Conservation (phyloP, 2,113 vertebrate genomes). For the Romanogobio albipinnatus region DNA sequence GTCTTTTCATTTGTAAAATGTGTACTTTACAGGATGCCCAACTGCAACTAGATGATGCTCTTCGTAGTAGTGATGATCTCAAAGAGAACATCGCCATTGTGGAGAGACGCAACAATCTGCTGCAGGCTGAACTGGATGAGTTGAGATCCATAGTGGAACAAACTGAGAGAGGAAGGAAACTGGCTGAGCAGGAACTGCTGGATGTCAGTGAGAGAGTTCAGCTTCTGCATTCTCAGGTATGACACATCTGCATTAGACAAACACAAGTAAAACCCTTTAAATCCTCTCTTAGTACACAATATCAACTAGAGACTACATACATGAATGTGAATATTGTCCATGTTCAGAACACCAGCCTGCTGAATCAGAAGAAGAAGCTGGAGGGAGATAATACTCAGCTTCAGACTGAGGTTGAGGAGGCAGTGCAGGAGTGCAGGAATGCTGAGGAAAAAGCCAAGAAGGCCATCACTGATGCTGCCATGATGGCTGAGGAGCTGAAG, state of each 20-base stretch:
- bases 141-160: conserved; percentile 74
- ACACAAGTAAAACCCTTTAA: too few species aligned
- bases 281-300: not conserved
- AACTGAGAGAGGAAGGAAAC: conserved; percentile 74
- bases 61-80: conserved; percentile 72
- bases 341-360: conserved; percentile 55
- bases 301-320: not conserved
- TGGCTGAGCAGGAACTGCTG: conserved; percentile 56
- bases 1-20: not conserved
- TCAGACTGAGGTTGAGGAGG: conserved; percentile 59
- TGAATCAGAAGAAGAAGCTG: conserved; percentile 75
- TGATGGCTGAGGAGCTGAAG: conserved; percentile 90
- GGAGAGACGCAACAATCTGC: conserved; percentile 73
- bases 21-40: conserved; percentile 68
- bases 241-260: too few species aligned
- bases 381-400: conserved; percentile 67
- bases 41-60: conserved; percentile 71
- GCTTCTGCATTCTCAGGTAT: conserved; percentile 77
- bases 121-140: conserved; percentile 79
- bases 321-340: not conserved
- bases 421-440: conserved; percentile 58
- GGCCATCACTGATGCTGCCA: conserved; percentile 84
- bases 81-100: conserved; percentile 79
- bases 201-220: conserved; percentile 79
- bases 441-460: conserved; percentile 73